Evolutionary conservation across 2,888 invertebrate genomes (phyloP).

Genomic region (Drosophila phalerata): DNA sequence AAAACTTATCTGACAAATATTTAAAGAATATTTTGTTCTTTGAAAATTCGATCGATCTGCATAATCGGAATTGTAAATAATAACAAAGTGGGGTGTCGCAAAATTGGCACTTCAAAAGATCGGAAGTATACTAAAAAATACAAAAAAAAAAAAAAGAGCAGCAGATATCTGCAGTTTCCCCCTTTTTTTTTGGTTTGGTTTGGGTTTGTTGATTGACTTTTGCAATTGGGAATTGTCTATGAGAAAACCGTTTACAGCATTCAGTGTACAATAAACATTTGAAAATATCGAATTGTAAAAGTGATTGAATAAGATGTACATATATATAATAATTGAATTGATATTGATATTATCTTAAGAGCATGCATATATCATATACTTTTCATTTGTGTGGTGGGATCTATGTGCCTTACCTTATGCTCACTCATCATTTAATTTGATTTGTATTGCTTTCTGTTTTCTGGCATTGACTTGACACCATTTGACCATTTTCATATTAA

Average conservation of each 20-base stretch:
- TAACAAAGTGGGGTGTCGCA: conserved; percentile 46
- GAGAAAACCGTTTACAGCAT: conserved; percentile 64
- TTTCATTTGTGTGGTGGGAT: conserved; percentile 59
- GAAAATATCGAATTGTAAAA: conserved; percentile 56
- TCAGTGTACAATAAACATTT: conserved; percentile 60
- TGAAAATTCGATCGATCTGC: conserved; percentile 41
- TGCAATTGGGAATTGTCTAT: conserved; percentile 50
- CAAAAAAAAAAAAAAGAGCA: conserved; percentile 20
- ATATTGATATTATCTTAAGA: conserved; percentile 56
- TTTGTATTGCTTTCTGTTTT: conserved; percentile 79
- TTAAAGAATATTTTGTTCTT: background rate
- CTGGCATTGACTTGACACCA: conserved; percentile 67
- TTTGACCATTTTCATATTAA: conserved; percentile 53
- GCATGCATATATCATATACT: conserved; percentile 61
- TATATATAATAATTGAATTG: conserved; percentile 34
- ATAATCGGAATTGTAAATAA: conserved; percentile 37
- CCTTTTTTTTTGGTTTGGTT: conserved; percentile 20
- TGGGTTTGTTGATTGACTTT: conserved; percentile 22
- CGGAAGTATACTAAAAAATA: conserved; percentile 38
- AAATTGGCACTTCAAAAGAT: conserved; percentile 41
- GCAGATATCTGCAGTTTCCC: conserved; percentile 35
- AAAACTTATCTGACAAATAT: background rate
- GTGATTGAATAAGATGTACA: conserved; percentile 53
- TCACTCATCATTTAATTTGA: conserved; percentile 82
- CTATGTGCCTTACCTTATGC: conserved; percentile 85